A percentile compares a stretch with the other conserved stretches of the same genome.
Conservation (phyloP, 2,797 vertebrate genomes). For the Eupleurogrammus muticus region DNA sequence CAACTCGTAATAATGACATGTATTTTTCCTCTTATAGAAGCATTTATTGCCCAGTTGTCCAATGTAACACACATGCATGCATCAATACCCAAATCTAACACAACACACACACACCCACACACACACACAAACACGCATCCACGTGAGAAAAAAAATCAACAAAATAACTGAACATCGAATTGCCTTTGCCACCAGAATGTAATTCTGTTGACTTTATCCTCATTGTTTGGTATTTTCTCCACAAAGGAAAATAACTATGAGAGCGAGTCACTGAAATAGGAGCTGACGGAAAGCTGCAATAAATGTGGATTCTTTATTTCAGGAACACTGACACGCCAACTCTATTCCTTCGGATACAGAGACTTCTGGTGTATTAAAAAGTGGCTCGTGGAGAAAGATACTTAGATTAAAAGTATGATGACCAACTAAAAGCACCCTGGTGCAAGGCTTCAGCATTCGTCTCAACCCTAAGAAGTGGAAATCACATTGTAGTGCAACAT, state of each 20-base stretch:
- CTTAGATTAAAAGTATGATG: background rate
- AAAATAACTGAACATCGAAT: background rate
- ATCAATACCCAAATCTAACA: too few relatives aligned
- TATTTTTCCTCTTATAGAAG: too few relatives aligned
- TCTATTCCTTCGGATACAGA: too few relatives aligned
- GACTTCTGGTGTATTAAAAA: too few relatives aligned
- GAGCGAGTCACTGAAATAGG: background rate
- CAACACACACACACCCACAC: constrained; percentile 1
- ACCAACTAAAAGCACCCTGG: background rate
- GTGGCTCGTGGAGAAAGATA: too few relatives aligned
- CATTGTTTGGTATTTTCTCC: background rate
- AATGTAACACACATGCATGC: constrained; percentile 1
- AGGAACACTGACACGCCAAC: too few relatives aligned
- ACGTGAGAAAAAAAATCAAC: too few relatives aligned
- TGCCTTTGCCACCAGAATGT: background rate
- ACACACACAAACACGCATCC: too few relatives aligned
- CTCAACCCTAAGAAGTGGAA: background rate
- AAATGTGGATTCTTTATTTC: too few relatives aligned
- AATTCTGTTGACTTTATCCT: background rate
- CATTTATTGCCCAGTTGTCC: too few relatives aligned
- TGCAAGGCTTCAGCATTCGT: background rate
- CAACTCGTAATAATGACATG: too few relatives aligned
- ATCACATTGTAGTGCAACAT: background rate
- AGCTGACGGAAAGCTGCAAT: background rate
- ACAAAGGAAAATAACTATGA: background rate